A percentile compares a stretch with the other conserved stretches of the same genome.
Conservation (phyloP, 2,113 vertebrate genomes). For the Mormyrus iriodes region DNA sequence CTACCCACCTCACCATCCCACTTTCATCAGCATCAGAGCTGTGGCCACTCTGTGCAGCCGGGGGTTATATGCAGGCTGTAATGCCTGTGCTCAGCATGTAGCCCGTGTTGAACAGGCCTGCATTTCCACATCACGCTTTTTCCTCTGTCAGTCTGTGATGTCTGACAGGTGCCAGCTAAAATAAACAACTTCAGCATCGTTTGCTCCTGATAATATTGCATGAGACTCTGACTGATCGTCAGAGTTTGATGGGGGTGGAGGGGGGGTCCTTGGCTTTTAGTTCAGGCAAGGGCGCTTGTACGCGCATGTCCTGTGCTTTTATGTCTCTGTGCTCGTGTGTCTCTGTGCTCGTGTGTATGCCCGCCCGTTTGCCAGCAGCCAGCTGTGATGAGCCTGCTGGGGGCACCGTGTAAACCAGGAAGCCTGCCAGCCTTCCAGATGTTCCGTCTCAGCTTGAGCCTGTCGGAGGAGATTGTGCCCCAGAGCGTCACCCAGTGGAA, state of each 20-base stretch:
- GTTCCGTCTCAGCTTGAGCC: constrained; percentile 58
- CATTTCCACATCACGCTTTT: constrained; percentile 31
- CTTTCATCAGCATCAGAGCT: not conserved
- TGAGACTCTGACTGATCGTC: not conserved
- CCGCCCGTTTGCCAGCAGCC: constrained; percentile 14
- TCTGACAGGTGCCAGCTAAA: not conserved
- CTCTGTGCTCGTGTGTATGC: not conserved
- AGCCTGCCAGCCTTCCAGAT: constrained; percentile 66
- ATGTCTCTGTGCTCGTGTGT: not conserved
- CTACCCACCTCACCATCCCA: not conserved
- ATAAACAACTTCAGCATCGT: not conserved
- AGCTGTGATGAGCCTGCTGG: constrained; percentile 48
- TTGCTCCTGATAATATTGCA: not conserved
- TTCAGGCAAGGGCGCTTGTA: not conserved
- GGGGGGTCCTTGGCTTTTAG: not conserved
- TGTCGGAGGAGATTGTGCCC: constrained; percentile 56
- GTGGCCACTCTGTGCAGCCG: not conserved
- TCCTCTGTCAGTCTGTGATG: not conserved
- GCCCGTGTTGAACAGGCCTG: constrained; percentile 51
- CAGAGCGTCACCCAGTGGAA: not conserved
- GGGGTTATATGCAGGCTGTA: constrained; percentile 45
- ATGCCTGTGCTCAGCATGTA: constrained; percentile 54
- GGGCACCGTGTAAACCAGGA: constrained; percentile 65
- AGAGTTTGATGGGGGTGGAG: not conserved
- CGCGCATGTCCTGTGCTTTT: not conserved